These are phyloP conservation scores for Caenorhabditis sp. DNA, from an alignment of 2,888 invertebrate genomes.

Conservation along the genomic window DNA sequence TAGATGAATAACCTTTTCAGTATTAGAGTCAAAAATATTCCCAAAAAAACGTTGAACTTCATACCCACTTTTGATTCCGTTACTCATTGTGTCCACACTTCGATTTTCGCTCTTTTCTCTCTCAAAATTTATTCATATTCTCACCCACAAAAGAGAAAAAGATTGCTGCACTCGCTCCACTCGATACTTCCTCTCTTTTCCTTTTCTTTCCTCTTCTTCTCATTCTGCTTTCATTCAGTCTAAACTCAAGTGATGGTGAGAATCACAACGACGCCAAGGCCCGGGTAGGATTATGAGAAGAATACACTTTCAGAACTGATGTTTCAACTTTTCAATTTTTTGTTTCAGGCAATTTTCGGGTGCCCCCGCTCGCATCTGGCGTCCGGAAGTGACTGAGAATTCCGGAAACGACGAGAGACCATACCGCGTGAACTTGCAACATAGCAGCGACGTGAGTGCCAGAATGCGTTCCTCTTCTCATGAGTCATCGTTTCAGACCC, in stretches of 20 bases:
- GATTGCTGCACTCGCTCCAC: neutral
- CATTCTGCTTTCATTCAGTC: neutral
- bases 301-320: neutral
- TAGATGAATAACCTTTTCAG: too few relatives aligned
- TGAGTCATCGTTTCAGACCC: conserved; percentile 40
- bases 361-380: conserved; percentile 63
- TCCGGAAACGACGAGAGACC: conserved; percentile 56
- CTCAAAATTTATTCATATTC: conserved; percentile 1
- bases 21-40: too few relatives aligned
- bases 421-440: conserved; percentile 61
- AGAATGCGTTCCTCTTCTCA: neutral
- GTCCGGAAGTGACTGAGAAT: conserved; percentile 68
- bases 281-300: conserved; percentile 60
- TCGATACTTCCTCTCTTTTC: conserved; percentile 2
- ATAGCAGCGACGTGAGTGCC: conserved; percentile 59
- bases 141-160: neutral
- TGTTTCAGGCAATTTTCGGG: conserved; percentile 59
- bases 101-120: conserved; percentile 2
- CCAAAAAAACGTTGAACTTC: too few relatives aligned
- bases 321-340: too few relatives aligned
- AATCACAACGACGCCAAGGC: conserved; percentile 66
- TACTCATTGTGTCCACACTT: neutral
- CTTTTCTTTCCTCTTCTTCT: neutral
- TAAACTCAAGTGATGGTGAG: conserved; percentile 56
- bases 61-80: too few relatives aligned